Evolutionary conservation across 2,113 vertebrate genomes (phyloP).

Genomic region (Bos javanicus): DNA sequence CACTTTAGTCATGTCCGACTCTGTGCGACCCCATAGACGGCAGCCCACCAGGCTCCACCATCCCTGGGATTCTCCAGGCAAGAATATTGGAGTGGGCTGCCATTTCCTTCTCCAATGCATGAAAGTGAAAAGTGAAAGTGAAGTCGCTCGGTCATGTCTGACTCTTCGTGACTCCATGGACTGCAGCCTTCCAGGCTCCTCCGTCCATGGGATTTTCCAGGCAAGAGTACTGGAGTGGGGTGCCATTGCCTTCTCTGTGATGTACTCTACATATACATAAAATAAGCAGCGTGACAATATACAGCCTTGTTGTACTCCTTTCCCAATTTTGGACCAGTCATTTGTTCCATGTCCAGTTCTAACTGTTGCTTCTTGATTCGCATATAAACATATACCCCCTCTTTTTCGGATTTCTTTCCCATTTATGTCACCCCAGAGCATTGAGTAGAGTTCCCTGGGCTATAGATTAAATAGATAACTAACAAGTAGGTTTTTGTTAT

Average conservation of each 20-base stretch:
- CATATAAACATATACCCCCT: not conserved
- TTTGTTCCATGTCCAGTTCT: not conserved
- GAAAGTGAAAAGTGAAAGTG: too few species aligned
- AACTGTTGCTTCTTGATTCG: not conserved
- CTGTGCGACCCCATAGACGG: too few species aligned
- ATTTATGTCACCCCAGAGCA: not conserved
- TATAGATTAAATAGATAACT: not conserved
- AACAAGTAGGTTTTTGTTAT: not conserved
- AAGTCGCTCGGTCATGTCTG: accelerated
- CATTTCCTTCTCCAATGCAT: too few species aligned
- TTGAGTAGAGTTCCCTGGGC: not conserved
- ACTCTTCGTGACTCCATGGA: too few species aligned
- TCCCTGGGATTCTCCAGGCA: too few species aligned
- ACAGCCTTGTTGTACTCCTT: not conserved
- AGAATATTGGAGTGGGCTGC: too few species aligned
- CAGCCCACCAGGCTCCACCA: accelerated
- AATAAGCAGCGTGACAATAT: not conserved
- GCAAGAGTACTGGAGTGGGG: too few species aligned
- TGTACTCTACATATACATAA: not conserved
- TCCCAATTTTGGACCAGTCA: not conserved
- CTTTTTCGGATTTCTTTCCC: not conserved
- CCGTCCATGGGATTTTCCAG: too few species aligned
- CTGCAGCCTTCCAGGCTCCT: too few species aligned
- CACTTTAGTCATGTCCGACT: accelerated
- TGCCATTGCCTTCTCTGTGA: too few species aligned